phyloP scores from a whole-genome alignment of 2,888 invertebrate species.

The Euclidia mi region DNA sequence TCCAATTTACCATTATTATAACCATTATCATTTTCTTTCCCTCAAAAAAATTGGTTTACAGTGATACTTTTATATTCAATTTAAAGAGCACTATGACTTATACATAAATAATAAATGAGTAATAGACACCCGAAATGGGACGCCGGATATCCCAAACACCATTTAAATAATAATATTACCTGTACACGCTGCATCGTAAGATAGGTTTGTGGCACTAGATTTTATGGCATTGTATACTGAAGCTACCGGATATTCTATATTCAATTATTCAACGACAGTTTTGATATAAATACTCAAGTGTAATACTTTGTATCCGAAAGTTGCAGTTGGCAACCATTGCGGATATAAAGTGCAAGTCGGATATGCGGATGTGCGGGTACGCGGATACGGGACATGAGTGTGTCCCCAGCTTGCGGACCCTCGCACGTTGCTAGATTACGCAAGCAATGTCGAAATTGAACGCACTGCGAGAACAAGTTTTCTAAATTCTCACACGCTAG shows the following conservation, averaged over 20 bases:
- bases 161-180: constrained; percentile 42
- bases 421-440: constrained; percentile 51
- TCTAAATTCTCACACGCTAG: constrained; percentile 63
- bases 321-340: constrained; percentile 1
- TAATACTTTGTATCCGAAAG: not conserved
- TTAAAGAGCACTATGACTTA: constrained; percentile 27
- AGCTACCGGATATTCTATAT: constrained; percentile 7
- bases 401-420: constrained; percentile 40
- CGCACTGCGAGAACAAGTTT: constrained; percentile 59
- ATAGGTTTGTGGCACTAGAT: constrained; percentile 1
- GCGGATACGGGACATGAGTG: constrained; percentile 26
- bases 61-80: constrained; percentile 12
- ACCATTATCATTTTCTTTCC: not conserved
- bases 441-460: constrained; percentile 61
- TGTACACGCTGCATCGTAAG: constrained; percentile 31
- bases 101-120: constrained; percentile 42
- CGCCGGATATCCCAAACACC: constrained; percentile 52
- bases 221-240: not conserved
- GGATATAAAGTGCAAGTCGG: too few species aligned
- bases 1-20: not conserved
- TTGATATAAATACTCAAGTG: not conserved
- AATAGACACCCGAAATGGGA: constrained; percentile 40
- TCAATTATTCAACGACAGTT: not conserved
- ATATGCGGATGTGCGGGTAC: too few species aligned
- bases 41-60: not conserved